A percentile compares a stretch with the other conserved stretches of the same genome.
These are phyloP conservation scores for Chironomus striatipennis DNA, from an alignment of 1,140 invertebrate species.

Conservation along the genomic window DNA sequence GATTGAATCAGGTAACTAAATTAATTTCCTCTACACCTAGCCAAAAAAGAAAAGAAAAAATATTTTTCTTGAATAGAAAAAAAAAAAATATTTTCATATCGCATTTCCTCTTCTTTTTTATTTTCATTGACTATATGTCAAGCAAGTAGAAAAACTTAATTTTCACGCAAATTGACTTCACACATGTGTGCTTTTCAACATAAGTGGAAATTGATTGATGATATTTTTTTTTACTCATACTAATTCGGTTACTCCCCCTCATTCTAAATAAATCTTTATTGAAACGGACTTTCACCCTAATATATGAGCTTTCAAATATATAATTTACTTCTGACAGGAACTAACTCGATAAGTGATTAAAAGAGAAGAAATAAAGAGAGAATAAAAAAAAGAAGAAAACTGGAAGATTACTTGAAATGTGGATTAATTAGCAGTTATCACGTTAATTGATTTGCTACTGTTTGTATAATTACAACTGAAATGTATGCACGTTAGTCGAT, in stretches of 20 bases:
- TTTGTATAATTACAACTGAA: background rate
- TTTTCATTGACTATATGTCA: background rate
- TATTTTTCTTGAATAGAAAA: too few relatives aligned
- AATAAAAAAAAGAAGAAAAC: background rate
- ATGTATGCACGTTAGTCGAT: background rate
- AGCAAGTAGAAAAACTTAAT: background rate
- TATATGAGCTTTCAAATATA: too few relatives aligned
- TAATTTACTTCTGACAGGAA: too few relatives aligned
- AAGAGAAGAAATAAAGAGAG: background rate
- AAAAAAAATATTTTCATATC: too few relatives aligned
- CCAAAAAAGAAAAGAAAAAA: too few relatives aligned
- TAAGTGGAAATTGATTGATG: conserved; percentile 13
- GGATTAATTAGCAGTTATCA: conserved; percentile 13
- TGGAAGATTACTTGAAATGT: background rate
- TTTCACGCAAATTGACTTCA: conserved; percentile 6
- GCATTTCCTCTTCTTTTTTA: too few relatives aligned
- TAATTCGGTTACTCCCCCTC: background rate
- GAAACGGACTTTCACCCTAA: too few relatives aligned
- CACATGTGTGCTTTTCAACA: background rate
- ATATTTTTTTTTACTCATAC: too few relatives aligned
- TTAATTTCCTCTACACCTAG: too few relatives aligned
- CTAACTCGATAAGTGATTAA: too few relatives aligned
- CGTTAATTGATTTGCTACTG: background rate
- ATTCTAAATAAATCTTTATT: background rate
- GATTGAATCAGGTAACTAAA: too few relatives aligned